phyloP scores from a whole-genome alignment of 2,113 vertebrate genomes.

The Colossoma macropomum region DNA sequence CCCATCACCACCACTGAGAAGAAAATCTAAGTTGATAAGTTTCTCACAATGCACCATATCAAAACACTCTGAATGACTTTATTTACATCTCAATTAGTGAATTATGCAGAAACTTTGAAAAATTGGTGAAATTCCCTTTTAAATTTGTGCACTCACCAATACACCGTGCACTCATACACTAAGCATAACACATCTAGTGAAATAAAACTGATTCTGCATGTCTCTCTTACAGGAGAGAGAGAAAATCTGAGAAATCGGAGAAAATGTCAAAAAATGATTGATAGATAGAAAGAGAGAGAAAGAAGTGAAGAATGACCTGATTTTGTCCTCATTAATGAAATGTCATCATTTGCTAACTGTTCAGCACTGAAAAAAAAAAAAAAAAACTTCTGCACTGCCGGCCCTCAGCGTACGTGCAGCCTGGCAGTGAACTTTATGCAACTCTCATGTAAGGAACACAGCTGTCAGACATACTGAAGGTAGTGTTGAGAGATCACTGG shows the following conservation, averaged over 20 bases:
- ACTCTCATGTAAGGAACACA: conserved; percentile 41
- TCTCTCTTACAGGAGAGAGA: too few relatives aligned
- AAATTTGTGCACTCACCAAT: too few relatives aligned
- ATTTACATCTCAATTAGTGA: too few relatives aligned
- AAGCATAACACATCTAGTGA: neutral
- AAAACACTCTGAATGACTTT: too few relatives aligned
- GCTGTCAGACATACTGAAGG: conserved; percentile 34
- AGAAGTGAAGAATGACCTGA: conserved; percentile 11
- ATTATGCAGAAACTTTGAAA: too few relatives aligned
- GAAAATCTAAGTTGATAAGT: too few relatives aligned
- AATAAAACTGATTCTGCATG: neutral
- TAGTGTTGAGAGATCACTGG: conserved; percentile 43
- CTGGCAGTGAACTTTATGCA: neutral
- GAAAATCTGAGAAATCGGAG: too few relatives aligned
- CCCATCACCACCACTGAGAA: too few relatives aligned
- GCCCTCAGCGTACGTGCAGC: conserved; percentile 59
- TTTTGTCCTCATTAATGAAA: neutral
- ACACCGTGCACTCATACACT: neutral
- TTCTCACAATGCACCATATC: too few relatives aligned
- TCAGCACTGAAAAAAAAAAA: neutral
- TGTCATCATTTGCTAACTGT: neutral
- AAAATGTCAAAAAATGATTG: neutral
- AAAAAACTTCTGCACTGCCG: neutral
- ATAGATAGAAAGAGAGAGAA: neutral
- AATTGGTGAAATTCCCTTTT: too few relatives aligned